These are phyloP conservation scores for Leptinotarsa peninsularis DNA, from an alignment of 2,888 invertebrate genomes.

Conservation along the genomic window DNA sequence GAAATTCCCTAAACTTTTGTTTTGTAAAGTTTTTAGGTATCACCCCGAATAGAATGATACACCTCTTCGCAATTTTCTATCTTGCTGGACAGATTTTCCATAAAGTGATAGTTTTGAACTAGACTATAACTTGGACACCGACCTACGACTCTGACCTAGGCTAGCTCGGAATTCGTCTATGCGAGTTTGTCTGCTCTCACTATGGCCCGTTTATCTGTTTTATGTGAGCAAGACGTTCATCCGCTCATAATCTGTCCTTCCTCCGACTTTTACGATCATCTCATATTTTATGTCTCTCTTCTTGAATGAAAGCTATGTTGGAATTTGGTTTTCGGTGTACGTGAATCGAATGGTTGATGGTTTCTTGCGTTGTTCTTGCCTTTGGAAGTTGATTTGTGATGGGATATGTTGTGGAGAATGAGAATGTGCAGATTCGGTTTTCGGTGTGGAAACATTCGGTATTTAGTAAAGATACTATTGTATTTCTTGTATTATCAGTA, in stretches of 20 bases:
- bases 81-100: too few relatives aligned
- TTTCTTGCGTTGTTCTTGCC: not conserved
- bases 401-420: too few relatives aligned
- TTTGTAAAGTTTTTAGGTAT: too few relatives aligned
- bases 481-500: too few relatives aligned
- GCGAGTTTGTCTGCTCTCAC: conserved; percentile 32
- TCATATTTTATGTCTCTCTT: conserved; percentile 24
- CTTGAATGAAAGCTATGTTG: not conserved
- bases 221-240: conserved; percentile 28
- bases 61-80: too few relatives aligned
- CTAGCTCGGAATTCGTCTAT: conserved; percentile 44
- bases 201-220: conserved; percentile 26
- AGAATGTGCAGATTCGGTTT: too few relatives aligned
- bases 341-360: not conserved
- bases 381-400: too few relatives aligned
- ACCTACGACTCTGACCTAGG: conserved; percentile 50
- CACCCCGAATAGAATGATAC: too few relatives aligned
- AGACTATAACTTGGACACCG: conserved; percentile 41
- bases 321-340: not conserved
- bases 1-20: too few relatives aligned
- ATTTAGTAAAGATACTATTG: not conserved
- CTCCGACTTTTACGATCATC: conserved; percentile 33
- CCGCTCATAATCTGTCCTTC: conserved; percentile 24
- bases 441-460: too few relatives aligned
- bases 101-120: conserved; percentile 25